Evolutionary conservation across 2,797 vertebrate genomes (phyloP).

Genomic region (Limnodromus scolopaceus): DNA sequence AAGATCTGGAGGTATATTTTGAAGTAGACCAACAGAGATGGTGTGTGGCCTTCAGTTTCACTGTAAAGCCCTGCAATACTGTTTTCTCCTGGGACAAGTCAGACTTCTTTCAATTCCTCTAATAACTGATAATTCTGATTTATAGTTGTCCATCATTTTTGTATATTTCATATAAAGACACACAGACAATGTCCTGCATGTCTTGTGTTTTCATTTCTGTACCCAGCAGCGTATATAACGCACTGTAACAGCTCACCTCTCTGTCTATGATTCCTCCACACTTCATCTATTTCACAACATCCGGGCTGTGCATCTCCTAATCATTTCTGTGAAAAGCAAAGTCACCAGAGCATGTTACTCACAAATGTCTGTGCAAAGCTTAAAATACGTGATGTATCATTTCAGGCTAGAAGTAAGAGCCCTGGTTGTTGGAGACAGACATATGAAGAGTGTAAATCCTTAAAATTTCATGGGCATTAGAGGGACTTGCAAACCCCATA

Average conservation of each 20-base stretch:
- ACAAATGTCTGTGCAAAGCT: not conserved
- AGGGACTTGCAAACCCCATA: not conserved
- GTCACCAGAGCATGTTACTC: not conserved
- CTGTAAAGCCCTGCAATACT: not conserved
- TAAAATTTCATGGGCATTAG: not conserved
- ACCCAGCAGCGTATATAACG: not conserved
- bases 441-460: not conserved
- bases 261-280: fast-evolving
- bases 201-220: not conserved
- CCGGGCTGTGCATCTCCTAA: not conserved
- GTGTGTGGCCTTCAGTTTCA: not conserved
- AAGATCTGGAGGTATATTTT: not conserved
- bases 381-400: not conserved
- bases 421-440: not conserved
- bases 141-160: not conserved
- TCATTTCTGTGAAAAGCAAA: not conserved
- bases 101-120: not conserved
- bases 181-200: not conserved
- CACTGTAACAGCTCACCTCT: fast-evolving
- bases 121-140: not conserved
- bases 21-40: not conserved
- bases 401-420: not conserved
- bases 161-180: not conserved
- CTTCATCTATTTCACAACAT: not conserved
- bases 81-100: not conserved